Conservation (phyloP, 2,797 vertebrate species). For the Gymnothorax javanicus region DNA sequence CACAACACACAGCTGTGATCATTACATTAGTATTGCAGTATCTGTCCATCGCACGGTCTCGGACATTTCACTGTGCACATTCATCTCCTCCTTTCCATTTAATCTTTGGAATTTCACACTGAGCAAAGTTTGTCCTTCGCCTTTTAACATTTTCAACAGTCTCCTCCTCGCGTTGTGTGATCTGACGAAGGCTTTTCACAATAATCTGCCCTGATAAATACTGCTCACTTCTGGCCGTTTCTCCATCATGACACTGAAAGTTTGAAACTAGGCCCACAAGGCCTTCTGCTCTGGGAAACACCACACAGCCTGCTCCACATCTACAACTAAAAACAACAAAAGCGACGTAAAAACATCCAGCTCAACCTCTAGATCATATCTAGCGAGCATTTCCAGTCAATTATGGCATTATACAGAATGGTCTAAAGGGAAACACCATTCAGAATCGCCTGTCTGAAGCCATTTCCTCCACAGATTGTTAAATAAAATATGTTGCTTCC, state of each 20-base stretch:
- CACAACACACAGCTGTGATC: too few relatives aligned
- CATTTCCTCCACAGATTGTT: constrained; percentile 11
- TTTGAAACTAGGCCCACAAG: neutral
- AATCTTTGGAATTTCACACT: neutral
- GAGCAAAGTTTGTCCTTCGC: neutral
- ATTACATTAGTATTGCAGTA: too few relatives aligned
- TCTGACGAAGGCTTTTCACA: neutral
- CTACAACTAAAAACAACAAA: neutral
- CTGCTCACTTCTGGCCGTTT: neutral
- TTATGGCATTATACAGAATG: constrained; percentile 5
- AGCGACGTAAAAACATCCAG: neutral
- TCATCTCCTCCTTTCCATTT: neutral
- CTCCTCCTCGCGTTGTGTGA: neutral
- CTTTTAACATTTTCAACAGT: neutral
- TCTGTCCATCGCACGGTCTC: too few relatives aligned
- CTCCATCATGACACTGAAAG: neutral
- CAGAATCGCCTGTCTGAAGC: constrained; percentile 17
- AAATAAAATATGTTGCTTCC: constrained; percentile 21
- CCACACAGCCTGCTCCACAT: neutral
- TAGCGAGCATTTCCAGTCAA: constrained; percentile 19
- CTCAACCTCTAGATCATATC: neutral
- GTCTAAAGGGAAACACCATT: neutral
- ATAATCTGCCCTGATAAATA: neutral
- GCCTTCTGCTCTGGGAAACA: neutral
- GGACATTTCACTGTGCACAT: neutral